A percentile compares a stretch with the other conserved stretches of the same genome.
These are phyloP conservation scores for Pseudeuparius sepicola DNA, from an alignment of 2,888 invertebrate species.

Conservation along the genomic window DNA sequence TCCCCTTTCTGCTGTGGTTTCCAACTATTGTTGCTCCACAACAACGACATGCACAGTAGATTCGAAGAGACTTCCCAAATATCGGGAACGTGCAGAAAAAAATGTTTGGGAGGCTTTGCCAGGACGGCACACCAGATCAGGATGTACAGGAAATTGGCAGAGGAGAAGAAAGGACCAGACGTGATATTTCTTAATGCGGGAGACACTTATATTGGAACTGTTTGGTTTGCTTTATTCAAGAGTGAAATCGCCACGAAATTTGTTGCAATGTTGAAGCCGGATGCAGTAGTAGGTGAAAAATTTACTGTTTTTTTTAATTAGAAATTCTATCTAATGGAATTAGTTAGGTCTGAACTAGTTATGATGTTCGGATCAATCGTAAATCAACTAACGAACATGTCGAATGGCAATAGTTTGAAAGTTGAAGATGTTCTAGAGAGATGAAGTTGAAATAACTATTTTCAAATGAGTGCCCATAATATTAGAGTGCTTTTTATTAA, in stretches of 20 bases:
- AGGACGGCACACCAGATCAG: conserved; percentile 56
- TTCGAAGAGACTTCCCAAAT: too few relatives aligned
- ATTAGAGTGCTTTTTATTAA: too few relatives aligned
- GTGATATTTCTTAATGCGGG: conserved; percentile 82
- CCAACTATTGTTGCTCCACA: conserved; percentile 71
- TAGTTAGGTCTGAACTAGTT: too few relatives aligned
- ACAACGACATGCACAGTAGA: conserved; percentile 85
- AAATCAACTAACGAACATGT: too few relatives aligned
- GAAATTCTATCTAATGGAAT: too few relatives aligned
- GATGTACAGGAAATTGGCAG: conserved; percentile 46
- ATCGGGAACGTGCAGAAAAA: too few relatives aligned
- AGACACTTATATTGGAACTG: conserved; percentile 82
- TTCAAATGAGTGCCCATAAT: too few relatives aligned
- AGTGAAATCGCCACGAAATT: conserved; percentile 70
- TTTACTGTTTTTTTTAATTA: too few relatives aligned
- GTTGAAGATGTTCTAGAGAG: too few relatives aligned
- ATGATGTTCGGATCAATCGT: too few relatives aligned
- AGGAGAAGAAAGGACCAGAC: conserved; percentile 45
- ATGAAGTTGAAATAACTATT: too few relatives aligned
- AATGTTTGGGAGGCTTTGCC: conserved; percentile 81
- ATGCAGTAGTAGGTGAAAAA: conserved; percentile 68
- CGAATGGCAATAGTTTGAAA: too few relatives aligned
- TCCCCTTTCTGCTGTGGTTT: conserved; percentile 39
- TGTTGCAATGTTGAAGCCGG: conserved; percentile 66
- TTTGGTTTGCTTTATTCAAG: conserved; percentile 76